These are phyloP conservation scores for Lochmaea crataegi DNA, from an alignment of 2,888 invertebrate genomes.

Conservation along the genomic window DNA sequence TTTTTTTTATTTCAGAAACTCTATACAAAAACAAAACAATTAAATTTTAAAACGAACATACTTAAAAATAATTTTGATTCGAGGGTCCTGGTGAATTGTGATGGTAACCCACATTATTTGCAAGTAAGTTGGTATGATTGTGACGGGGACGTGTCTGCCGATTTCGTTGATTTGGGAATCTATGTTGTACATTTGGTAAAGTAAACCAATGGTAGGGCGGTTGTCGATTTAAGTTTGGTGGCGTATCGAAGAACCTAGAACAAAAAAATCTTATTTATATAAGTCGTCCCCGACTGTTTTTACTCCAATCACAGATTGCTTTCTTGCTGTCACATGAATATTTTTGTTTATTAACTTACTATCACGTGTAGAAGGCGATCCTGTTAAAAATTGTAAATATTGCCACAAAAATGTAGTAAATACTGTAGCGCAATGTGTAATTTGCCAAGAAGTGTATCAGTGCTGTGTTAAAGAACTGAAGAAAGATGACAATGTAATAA, in stretches of 20 bases:
- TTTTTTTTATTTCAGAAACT: neutral
- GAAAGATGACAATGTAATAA: too few species aligned
- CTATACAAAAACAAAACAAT: conserved; percentile 10
- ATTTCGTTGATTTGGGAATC: neutral
- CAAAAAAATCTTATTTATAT: neutral
- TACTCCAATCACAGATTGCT: too few species aligned
- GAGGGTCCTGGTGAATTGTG: conserved; percentile 16
- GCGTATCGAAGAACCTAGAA: neutral
- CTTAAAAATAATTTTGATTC: conserved; percentile 13
- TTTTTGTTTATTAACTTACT: too few species aligned
- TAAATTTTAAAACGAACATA: conserved; percentile 2
- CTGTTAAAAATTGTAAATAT: too few species aligned
- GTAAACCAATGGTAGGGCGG: neutral
- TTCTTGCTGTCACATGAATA: too few species aligned
- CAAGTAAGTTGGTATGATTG: neutral
- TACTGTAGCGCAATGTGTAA: too few species aligned
- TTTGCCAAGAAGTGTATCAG: too few species aligned
- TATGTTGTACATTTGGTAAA: neutral
- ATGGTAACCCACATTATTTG: neutral
- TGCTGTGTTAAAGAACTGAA: too few species aligned
- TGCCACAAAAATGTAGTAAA: too few species aligned
- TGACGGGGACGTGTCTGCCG: neutral
- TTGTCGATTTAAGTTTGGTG: neutral
- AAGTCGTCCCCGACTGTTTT: too few species aligned
- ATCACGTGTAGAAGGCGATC: too few species aligned